Evolutionary conservation across 2,113 vertebrate species (phyloP).

Genomic region (Oryzias javanicus): DNA sequence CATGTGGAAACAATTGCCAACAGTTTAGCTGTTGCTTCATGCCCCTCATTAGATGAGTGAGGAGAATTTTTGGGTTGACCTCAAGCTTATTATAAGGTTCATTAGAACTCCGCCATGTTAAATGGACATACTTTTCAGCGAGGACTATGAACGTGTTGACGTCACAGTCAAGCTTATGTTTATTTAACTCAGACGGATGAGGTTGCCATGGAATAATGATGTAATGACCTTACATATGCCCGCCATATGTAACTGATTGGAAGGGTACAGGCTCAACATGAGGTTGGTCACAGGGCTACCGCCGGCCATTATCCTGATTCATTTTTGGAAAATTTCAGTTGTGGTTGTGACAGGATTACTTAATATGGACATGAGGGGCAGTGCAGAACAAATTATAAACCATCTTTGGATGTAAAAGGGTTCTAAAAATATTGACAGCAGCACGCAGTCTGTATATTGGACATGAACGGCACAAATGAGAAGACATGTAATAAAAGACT

Average conservation of each 20-base stretch:
- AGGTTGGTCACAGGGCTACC: background rate
- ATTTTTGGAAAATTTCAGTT: conserved; percentile 9
- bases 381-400: background rate
- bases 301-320: background rate
- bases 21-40: conserved; percentile 30
- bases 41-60: conserved; percentile 38
- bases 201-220: conserved; percentile 40
- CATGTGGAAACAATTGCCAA: conserved; percentile 48
- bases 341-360: background rate
- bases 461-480: too few relatives aligned
- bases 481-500: too few relatives aligned
- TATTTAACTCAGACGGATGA: conserved; percentile 32
- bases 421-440: too few relatives aligned
- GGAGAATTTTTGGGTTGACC: conserved; percentile 20
- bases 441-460: too few relatives aligned
- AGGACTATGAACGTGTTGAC: conserved; percentile 12
- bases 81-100: conserved; percentile 49
- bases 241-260: conserved; percentile 41
- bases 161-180: conserved; percentile 12
- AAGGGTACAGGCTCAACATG: conserved; percentile 14
- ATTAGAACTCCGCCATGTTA: conserved; percentile 39
- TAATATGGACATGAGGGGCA: background rate
- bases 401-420: too few relatives aligned
- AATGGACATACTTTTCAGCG: conserved; percentile 12
- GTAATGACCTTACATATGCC: conserved; percentile 41